Percentiles rank a stretch among this genome's conserved stretches.
phyloP scores from a whole-genome alignment of 2,797 vertebrate genomes.

The Alfaro cultratus region DNA sequence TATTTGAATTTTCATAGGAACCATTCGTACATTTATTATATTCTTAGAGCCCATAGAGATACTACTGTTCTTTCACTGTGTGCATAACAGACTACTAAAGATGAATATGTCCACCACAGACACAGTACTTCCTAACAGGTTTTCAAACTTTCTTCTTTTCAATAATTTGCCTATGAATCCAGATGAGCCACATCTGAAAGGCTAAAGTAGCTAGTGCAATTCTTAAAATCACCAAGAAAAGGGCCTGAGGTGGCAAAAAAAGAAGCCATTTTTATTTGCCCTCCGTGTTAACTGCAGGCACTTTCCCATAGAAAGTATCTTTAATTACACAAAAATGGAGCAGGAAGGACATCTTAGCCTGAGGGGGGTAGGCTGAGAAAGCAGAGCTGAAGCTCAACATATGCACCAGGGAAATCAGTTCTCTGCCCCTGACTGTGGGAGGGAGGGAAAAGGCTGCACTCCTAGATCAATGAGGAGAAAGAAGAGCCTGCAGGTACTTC shows the following conservation, averaged over 20 bases:
- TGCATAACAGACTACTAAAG: background rate
- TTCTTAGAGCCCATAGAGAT: background rate
- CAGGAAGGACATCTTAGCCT: slow-evolving; percentile 76
- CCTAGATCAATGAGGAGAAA: slow-evolving; percentile 76
- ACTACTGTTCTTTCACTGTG: background rate
- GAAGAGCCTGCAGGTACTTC: slow-evolving; percentile 60
- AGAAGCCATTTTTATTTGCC: slow-evolving; percentile 69
- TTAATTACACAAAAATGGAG: slow-evolving; percentile 79
- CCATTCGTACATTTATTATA: no score
- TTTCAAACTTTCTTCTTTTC: slow-evolving; percentile 40
- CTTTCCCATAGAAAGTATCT: slow-evolving; percentile 76
- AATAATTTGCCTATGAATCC: slow-evolving; percentile 63
- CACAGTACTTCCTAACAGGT: slow-evolving; percentile 29
- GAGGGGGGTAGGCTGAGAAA: slow-evolving; percentile 66
- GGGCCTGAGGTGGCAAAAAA: slow-evolving; percentile 59
- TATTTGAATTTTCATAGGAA: no score
- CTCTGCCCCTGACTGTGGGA: slow-evolving; percentile 70
- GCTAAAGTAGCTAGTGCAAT: slow-evolving; percentile 62
- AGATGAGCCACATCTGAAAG: slow-evolving; percentile 52
- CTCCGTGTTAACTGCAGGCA: slow-evolving; percentile 74
- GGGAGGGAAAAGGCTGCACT: slow-evolving; percentile 69
- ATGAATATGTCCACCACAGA: background rate
- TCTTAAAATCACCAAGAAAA: slow-evolving; percentile 65
- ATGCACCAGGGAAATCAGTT: slow-evolving; percentile 77
- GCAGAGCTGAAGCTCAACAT: slow-evolving; percentile 69